Conservation (phyloP, 1,140 invertebrate species). For the Drosophila triauraria region DNA sequence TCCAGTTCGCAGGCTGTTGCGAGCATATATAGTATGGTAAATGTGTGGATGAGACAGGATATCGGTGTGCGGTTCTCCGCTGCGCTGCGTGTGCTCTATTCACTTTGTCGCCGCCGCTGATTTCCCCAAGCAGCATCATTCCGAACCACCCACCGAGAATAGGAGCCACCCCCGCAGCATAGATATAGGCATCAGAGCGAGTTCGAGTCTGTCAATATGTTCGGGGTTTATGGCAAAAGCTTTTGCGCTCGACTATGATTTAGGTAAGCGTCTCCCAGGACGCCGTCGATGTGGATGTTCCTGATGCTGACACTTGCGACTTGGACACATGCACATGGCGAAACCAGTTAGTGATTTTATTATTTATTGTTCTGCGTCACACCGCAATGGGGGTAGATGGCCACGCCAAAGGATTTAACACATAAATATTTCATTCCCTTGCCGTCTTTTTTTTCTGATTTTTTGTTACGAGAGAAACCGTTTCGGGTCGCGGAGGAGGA, state of each 20-base stretch:
- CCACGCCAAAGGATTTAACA: constrained; percentile 70
- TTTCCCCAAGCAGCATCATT: constrained; percentile 67
- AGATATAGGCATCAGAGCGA: constrained; percentile 40
- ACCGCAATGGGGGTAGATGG: constrained; percentile 21
- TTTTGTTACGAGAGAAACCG: constrained; percentile 27
- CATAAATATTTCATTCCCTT: constrained; percentile 65
- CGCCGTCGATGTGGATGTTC: constrained; percentile 26
- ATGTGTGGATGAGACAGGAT: constrained; percentile 10
- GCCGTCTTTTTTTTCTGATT: constrained; percentile 15
- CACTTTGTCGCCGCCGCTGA: constrained; percentile 58
- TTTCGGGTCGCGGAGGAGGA: constrained; percentile 35
- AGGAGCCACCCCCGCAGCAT: neutral
- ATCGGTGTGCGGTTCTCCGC: constrained; percentile 3
- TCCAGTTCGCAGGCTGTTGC: constrained; percentile 33
- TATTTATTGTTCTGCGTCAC: constrained; percentile 70
- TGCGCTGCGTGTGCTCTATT: constrained; percentile 44
- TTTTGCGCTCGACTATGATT: constrained; percentile 69
- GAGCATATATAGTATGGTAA: constrained; percentile 5
- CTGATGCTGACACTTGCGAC: constrained; percentile 39
- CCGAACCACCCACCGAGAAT: neutral
- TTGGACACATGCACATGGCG: constrained; percentile 32
- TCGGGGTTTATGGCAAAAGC: constrained; percentile 61
- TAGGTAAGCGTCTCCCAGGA: constrained; percentile 65
- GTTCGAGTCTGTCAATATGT: constrained; percentile 72
- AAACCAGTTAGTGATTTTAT: constrained; percentile 74